Base-by-base conservation (phyloP, 2,797 vertebrate genomes). In the Diplodus puntazzo region DNA sequence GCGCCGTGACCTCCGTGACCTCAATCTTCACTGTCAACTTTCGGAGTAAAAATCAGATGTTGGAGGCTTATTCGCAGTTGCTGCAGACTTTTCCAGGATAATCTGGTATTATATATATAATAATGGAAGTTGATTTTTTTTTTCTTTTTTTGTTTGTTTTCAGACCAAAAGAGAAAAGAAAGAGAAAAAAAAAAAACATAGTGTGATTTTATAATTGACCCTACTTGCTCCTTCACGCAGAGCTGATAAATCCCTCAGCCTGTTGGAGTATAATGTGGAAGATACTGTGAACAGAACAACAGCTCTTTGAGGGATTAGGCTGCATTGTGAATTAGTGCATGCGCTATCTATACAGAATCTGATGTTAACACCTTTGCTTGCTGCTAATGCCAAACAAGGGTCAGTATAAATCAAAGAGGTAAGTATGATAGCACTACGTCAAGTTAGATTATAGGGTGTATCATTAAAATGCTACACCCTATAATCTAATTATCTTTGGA, bases 131-230 rank as follows among this genome's bases (percentile, higher is more conserved):
- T 80, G 87, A 85, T 86, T 85, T 88, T 64, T 64, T 21, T 63
- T 45, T 74, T 70, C n/a, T 34, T 48, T 50, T 81, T 82, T 69
- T 30, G 16, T 89, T 86, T 78, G 73, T 73, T 80, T 64, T 85
- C 42, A 59, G 54, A 73, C 30, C 25, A 59, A 79, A 72, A 65
- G 27, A 63, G 45, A 42, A 59, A 42, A 65, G 27, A 42, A 30
- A n/a, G 16, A 3, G 8, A 39, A 2, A 9, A 39, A 39, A 39
- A 18, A 77, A 65, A 69, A 59, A 54, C 55, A 78, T 64, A 65
- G 89, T 92, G 92, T 85, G 85, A 91, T 91, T 92, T 92, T 92
- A 87, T 92, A 90, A 94, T 94, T 88, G 92, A 92, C 90, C 92
- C 80, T 87, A 72, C 79, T 89, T 91, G 84, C 80, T 91, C 82